A percentile compares a stretch with the other conserved stretches of the same genome.
phyloP scores from a whole-genome alignment of 2,797 vertebrate species.

The Cirrhinus molitorella region DNA sequence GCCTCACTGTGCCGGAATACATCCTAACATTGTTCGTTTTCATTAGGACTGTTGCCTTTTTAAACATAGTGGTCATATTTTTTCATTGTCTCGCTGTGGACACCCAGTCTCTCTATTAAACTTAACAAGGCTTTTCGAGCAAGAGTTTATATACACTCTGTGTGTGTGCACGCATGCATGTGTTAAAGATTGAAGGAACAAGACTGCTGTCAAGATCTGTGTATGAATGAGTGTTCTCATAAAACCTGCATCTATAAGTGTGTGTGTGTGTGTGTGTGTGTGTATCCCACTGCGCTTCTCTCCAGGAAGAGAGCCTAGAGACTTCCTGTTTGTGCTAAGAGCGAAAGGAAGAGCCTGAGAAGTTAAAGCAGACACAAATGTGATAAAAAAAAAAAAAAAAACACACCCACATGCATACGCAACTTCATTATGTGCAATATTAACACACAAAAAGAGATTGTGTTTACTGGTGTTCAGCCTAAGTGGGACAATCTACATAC shows the following conservation, averaged over 20 bases:
- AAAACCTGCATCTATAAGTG: slow-evolving; percentile 33
- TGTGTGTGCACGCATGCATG: slow-evolving; percentile 44
- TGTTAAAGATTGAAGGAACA: slow-evolving; percentile 9
- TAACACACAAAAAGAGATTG: not conserved
- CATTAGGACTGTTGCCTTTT: slow-evolving; percentile 4
- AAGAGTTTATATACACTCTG: slow-evolving; percentile 4
- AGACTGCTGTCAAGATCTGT: slow-evolving; percentile 20
- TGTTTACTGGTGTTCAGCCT: not conserved
- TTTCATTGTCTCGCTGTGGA: not conserved
- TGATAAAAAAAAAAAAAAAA: not conserved
- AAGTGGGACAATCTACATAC: not conserved
- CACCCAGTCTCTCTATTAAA: slow-evolving; percentile 22
- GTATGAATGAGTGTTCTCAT: not conserved
- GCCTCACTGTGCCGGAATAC: not conserved
- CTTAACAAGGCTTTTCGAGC: slow-evolving; percentile 1
- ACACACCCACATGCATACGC: slow-evolving; percentile 40
- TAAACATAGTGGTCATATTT: not conserved
- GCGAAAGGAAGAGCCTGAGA: slow-evolving; percentile 63
- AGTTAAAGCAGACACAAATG: slow-evolving; percentile 53
- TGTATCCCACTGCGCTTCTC: slow-evolving; percentile 59
- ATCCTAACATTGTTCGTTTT: slow-evolving; percentile 2
- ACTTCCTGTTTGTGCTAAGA: slow-evolving; percentile 76
- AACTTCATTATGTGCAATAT: slow-evolving; percentile 28
- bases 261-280: slow-evolving; percentile 39
- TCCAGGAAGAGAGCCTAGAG: slow-evolving; percentile 69